A percentile compares a stretch with the other conserved stretches of the same genome.
phyloP scores from a whole-genome alignment of 64 coral and sea anemone species.

The Stichodactyla helianthus region DNA sequence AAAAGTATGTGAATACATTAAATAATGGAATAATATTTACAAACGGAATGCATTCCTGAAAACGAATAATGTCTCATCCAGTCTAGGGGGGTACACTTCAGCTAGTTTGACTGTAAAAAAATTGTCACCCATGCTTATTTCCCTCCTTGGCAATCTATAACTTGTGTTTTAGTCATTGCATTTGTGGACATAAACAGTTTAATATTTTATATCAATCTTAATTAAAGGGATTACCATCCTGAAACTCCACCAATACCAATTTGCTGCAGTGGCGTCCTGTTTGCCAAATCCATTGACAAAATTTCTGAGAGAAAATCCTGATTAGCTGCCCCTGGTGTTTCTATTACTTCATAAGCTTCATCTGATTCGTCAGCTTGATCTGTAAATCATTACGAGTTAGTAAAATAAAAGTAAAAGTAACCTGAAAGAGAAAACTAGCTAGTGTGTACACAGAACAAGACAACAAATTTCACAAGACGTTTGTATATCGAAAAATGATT shows the following conservation, averaged over 20 bases:
- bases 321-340: slow-evolving; percentile 25
- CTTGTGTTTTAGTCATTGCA: background rate
- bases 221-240: slow-evolving; percentile 32
- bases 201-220: no score
- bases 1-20: no score
- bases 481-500: background rate
- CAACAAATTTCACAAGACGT: background rate
- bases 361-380: slow-evolving; percentile 15
- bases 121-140: background rate
- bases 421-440: background rate
- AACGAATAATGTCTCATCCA: no score
- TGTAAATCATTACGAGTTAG: background rate
- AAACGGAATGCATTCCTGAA: no score
- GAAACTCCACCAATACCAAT: slow-evolving; percentile 38
- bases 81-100: no score
- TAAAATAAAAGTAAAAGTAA: background rate
- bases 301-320: slow-evolving; percentile 23
- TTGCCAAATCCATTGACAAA: slow-evolving; percentile 44
- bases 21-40: no score
- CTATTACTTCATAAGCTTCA: slow-evolving; percentile 67
- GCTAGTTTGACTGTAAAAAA: background rate
- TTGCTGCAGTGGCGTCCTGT: slow-evolving; percentile 41
- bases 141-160: background rate
- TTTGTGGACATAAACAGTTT: no score
- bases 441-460: background rate